Base-by-base conservation (phyloP, 2,888 invertebrate genomes). In the Dicycla oo region DNA sequence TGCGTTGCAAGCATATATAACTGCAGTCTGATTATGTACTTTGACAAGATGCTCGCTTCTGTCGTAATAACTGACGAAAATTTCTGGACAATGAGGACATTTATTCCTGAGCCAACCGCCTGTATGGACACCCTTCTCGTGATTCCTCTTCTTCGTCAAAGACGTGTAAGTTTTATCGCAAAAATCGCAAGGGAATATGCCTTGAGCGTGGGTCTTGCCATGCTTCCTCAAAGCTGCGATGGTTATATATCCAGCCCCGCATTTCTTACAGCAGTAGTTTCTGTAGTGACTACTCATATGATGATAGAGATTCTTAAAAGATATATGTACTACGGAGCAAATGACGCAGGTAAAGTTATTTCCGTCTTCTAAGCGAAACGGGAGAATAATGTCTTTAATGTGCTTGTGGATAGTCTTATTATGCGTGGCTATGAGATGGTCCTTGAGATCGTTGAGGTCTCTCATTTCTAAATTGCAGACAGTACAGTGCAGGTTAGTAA, bases 131-230 rank as follows among this genome's bases (percentile, higher is more conserved):
- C 96, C 96, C 69, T 94, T 95, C 18, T 95, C 94, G 78, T 96
- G 96, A 64, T 96, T 95, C 0, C 93, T 86, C 72, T 95, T 95
- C 82, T 96, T 96, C 0, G 93, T 94, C 2, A 95, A 82, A 0
- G 96, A 95, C 6, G 96, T 96, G 86, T 96, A 97, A 15, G 93
- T 90, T 84, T 96, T 97, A 1, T 94, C 95, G 81, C 97, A 97
- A 58, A 90, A 94, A 26, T 93, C 93, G 84, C 97, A 97, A 0
- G 96, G 96, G 77, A 96, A 97, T 62, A 96, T 92, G 11, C 96
- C 96, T 54, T 94, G 95, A 3, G 93, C 94, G 84, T 96, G 96
- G 0, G 95, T 96, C 81, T 94, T 95, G 0, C 91, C 93, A 82
- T 96, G 96, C 63, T 96, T 95, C 47, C 95, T 90, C n/a, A 96